These are phyloP conservation scores for Euphydryas editha DNA, from an alignment of 2,888 invertebrate species.

Conservation along the genomic window DNA sequence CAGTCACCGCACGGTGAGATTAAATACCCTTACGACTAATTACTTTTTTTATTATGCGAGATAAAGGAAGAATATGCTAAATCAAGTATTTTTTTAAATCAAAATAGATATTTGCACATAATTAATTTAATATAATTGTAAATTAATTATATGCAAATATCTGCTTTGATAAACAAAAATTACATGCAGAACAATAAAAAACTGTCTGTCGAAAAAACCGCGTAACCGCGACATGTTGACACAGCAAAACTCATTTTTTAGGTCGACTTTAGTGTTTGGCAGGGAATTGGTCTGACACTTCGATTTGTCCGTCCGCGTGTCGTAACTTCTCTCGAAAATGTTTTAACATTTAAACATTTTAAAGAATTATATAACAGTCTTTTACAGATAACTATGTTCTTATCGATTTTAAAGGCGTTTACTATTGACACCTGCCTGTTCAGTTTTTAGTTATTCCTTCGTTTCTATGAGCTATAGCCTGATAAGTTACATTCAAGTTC, in stretches of 20 bases:
- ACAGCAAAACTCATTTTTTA: constrained; percentile 33
- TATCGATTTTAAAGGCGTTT: no score
- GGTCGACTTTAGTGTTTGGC: constrained; percentile 35
- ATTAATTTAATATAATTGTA: no score
- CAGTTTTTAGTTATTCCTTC: no score
- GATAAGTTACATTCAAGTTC: no score
- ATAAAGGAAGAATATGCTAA: no score
- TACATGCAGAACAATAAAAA: not conserved
- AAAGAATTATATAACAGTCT: not conserved
- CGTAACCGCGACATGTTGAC: constrained; percentile 9
- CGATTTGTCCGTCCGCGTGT: constrained; percentile 25
- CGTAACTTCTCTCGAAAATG: not conserved
- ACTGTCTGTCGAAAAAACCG: not conserved
- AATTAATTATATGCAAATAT: no score
- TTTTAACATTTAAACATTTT: not conserved
- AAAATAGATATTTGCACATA: no score
- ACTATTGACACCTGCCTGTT: not conserved
- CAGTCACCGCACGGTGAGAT: no score
- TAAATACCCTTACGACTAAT: no score
- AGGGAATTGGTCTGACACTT: constrained; percentile 29
- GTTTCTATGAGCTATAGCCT: no score
- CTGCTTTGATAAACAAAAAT: not conserved
- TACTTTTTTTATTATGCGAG: no score
- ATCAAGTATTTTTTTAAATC: no score
- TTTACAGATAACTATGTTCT: not conserved